phyloP scores from a whole-genome alignment of 2,797 vertebrate species.

The Oreonectes daqikongensis region DNA sequence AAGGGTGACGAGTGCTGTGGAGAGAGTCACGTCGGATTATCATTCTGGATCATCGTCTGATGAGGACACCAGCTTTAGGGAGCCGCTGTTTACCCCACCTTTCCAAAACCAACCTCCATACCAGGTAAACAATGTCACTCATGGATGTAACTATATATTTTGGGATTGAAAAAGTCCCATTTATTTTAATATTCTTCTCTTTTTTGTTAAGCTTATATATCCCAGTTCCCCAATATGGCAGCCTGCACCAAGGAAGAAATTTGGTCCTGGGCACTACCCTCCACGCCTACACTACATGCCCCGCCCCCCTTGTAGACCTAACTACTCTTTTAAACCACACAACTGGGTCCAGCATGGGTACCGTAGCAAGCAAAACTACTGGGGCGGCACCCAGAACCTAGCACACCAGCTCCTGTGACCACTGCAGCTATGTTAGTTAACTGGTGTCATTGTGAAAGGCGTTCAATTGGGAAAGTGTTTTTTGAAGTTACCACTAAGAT shows the following conservation, averaged over 20 bases:
- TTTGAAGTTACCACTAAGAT: conserved; percentile 61
- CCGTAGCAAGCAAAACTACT: conserved; percentile 60
- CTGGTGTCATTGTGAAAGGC: conserved; percentile 52
- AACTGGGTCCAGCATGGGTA: conserved; percentile 66
- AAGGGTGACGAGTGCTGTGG: conserved; percentile 74
- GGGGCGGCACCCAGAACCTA: conserved; percentile 60
- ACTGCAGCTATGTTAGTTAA: conserved; percentile 51
- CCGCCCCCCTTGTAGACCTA: conserved; percentile 59
- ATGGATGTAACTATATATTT: neutral
- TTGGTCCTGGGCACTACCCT: conserved; percentile 27
- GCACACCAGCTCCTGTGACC: conserved; percentile 62
- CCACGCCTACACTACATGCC: conserved; percentile 61
- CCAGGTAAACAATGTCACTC: conserved; percentile 62
- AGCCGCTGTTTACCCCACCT: conserved; percentile 33
- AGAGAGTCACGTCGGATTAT: conserved; percentile 80
- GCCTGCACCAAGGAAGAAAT: conserved; percentile 61
- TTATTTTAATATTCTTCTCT: neutral
- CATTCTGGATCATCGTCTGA: conserved; percentile 81
- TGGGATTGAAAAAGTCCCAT: neutral
- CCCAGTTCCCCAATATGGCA: conserved; percentile 67
- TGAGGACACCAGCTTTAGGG: conserved; percentile 67
- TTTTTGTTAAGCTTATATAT: conserved; percentile 62
- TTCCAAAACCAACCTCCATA: conserved; percentile 48
- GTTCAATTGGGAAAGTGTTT: conserved; percentile 45
- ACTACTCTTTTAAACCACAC: conserved; percentile 55